These are phyloP conservation scores for Calycopis cecrops DNA, from an alignment of 1,140 invertebrate species.

Conservation along the genomic window DNA sequence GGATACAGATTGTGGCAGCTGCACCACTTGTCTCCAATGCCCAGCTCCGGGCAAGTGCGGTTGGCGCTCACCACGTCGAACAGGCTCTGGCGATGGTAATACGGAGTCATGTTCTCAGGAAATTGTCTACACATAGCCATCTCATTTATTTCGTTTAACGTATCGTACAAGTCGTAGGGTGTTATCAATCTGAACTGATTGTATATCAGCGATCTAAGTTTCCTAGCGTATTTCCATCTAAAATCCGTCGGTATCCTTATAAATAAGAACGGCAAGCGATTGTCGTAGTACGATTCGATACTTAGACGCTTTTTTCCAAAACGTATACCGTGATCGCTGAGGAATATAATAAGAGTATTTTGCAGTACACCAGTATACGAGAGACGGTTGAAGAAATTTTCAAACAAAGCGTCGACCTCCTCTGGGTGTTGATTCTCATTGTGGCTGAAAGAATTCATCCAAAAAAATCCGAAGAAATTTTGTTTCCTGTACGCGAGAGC, in stretches of 20 bases:
- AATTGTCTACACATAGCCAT: conserved; percentile 50
- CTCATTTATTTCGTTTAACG: conserved; percentile 65
- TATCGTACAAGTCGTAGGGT: conserved; percentile 85
- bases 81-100: conserved; percentile 81
- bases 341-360: conserved; percentile 81
- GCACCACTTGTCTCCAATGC: conserved; percentile 87
- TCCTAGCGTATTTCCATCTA: conserved; percentile 74
- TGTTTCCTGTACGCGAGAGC: conserved; percentile 74
- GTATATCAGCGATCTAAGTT: conserved; percentile 75
- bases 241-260: conserved; percentile 83
- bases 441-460: conserved; percentile 83
- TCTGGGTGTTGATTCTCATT: conserved; percentile 78
- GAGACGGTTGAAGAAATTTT: conserved; percentile 74
- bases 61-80: conserved; percentile 78
- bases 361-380: conserved; percentile 71
- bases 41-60: conserved; percentile 84
- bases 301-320: conserved; percentile 85
- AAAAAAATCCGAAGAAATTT: conserved; percentile 82
- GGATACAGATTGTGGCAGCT: conserved; percentile 77
- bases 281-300: conserved; percentile 87
- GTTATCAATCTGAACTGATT: conserved; percentile 83
- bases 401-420: conserved; percentile 76
- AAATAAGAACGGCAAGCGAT: conserved; percentile 86
- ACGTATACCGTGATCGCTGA: conserved; percentile 91
- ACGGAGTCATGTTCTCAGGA: conserved; percentile 63